A percentile compares a stretch with the other conserved stretches of the same genome.
Evolutionary conservation across 2,888 invertebrate genomes (phyloP).

Genomic region (Athalia circularis): DNA sequence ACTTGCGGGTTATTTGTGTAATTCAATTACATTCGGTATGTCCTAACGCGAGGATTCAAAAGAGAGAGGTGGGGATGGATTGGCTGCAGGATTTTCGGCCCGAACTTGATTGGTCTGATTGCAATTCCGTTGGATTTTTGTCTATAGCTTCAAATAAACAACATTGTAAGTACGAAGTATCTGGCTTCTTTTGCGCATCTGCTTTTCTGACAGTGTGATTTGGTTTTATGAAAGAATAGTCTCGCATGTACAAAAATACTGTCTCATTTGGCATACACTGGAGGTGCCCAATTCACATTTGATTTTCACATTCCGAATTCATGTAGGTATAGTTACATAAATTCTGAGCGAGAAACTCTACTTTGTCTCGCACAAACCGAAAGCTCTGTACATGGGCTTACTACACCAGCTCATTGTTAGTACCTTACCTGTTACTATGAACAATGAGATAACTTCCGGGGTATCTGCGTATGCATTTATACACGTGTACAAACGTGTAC

Average conservation of each 20-base stretch:
- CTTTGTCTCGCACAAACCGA: background rate
- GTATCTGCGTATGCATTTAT: too few relatives aligned
- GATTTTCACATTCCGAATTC: slow-evolving; percentile 1
- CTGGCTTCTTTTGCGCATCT: background rate
- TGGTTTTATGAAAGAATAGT: slow-evolving; percentile 50
- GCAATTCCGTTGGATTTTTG: slow-evolving; percentile 15
- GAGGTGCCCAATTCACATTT: background rate
- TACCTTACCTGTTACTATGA: too few relatives aligned
- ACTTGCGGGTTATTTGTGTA: too few relatives aligned
- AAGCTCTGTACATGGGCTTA: background rate
- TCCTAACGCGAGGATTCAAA: too few relatives aligned
- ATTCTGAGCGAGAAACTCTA: slow-evolving; percentile 1
- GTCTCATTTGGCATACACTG: background rate
- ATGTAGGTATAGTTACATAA: background rate
- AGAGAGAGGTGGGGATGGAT: too few relatives aligned
- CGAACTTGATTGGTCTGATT: slow-evolving; percentile 12
- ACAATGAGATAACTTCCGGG: too few relatives aligned
- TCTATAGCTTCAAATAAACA: background rate
- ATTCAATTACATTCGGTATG: too few relatives aligned
- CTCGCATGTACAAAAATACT: slow-evolving; percentile 55
- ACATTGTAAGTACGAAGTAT: slow-evolving; percentile 24
- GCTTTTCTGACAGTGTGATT: slow-evolving; percentile 48
- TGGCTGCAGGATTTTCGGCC: too few relatives aligned
- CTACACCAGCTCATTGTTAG: too few relatives aligned
- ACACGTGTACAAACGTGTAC: too few relatives aligned